Percentiles rank a stretch among this genome's conserved stretches.
These are phyloP conservation scores for Cephalophus harveyi DNA, from an alignment of 2,113 vertebrate genomes.

Conservation along the genomic window DNA sequence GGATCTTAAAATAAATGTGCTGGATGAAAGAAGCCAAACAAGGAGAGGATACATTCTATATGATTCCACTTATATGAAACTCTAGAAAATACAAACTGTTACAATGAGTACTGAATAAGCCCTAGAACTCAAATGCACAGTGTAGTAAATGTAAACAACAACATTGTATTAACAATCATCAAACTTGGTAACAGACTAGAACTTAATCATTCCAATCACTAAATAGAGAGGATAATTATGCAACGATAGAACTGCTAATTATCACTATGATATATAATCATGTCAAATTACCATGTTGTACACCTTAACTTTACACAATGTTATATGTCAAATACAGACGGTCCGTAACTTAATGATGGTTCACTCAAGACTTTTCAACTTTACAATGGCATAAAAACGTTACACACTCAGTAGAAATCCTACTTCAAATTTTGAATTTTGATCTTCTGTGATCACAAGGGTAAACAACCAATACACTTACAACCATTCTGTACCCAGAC, in stretches of 20 bases:
- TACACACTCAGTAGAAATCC: neutral
- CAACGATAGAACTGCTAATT: neutral
- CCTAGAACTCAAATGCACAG: neutral
- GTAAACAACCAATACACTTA: neutral
- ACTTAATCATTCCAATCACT: neutral
- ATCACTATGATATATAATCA: neutral
- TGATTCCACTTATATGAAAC: constrained; percentile 35
- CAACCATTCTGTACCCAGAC: neutral
- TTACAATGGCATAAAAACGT: neutral
- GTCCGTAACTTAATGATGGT: neutral
- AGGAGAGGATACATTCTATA: neutral
- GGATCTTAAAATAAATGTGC: constrained; percentile 33
- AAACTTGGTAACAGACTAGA: neutral
- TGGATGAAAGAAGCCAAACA: constrained; percentile 26
- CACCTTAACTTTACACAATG: neutral
- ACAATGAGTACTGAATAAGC: neutral
- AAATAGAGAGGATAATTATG: constrained; percentile 1
- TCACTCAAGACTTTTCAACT: neutral
- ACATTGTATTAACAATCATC: neutral
- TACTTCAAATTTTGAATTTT: neutral
- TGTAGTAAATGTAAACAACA: neutral
- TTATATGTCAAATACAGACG: neutral
- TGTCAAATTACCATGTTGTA: neutral
- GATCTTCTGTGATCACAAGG: neutral
- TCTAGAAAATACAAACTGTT: constrained; percentile 32